phyloP scores from a whole-genome alignment of 2,888 invertebrate genomes.

The Timema podura region DNA sequence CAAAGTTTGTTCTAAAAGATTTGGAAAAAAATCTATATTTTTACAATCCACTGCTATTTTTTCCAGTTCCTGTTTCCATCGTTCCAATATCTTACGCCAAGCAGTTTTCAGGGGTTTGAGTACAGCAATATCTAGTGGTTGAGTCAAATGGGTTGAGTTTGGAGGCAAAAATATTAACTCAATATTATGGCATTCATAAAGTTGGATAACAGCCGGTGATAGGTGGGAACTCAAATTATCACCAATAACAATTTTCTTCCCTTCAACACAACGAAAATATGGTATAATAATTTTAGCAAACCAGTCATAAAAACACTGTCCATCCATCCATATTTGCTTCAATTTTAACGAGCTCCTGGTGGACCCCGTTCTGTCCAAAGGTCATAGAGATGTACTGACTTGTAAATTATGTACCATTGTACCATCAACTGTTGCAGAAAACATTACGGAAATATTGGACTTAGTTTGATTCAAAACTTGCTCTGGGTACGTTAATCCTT shows the following conservation, averaged over 20 bases:
- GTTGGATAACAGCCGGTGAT: slow-evolving; percentile 34
- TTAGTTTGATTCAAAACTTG: slow-evolving; percentile 41
- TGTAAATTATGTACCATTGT: slow-evolving; percentile 44
- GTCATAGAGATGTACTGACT: slow-evolving; percentile 40
- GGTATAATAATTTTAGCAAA: slow-evolving; percentile 34
- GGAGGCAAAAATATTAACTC: not conserved
- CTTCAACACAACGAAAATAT: slow-evolving; percentile 33
- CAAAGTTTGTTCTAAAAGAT: not conserved
- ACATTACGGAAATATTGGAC: slow-evolving; percentile 41
- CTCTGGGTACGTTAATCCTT: slow-evolving; percentile 41
- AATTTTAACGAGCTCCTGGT: slow-evolving; percentile 38
- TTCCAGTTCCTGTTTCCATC: not conserved
- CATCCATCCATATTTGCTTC: slow-evolving; percentile 39
- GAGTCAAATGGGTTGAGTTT: slow-evolving; percentile 35
- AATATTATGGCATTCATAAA: slow-evolving; percentile 38
- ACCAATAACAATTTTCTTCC: slow-evolving; percentile 40
- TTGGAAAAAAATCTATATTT: slow-evolving; percentile 17
- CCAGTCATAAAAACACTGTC: slow-evolving; percentile 36
- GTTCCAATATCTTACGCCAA: slow-evolving; percentile 35
- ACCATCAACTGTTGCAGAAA: slow-evolving; percentile 42
- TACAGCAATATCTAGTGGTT: slow-evolving; percentile 38
- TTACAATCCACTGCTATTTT: too few species aligned
- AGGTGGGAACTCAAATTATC: slow-evolving; percentile 41
- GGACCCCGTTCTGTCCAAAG: slow-evolving; percentile 44
- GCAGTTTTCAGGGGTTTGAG: slow-evolving; percentile 36